Evolutionary conservation across 2,113 vertebrate species (phyloP).

Genomic region (Dolichotis patagonum): DNA sequence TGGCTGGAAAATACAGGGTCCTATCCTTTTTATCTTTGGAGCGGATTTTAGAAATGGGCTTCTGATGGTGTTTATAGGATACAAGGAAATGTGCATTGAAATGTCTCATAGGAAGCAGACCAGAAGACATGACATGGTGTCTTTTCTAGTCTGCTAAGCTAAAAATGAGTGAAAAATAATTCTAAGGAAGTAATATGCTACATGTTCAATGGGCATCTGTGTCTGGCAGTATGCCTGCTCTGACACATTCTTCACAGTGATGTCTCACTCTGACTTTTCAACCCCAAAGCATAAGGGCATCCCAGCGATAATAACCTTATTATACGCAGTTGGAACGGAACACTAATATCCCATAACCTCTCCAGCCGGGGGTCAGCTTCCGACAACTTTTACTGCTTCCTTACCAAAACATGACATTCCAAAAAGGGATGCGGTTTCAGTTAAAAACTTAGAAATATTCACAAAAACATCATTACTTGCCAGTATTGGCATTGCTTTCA

Average conservation of each 20-base stretch:
- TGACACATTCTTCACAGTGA: neutral
- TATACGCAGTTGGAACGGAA: neutral
- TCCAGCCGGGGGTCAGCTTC: neutral
- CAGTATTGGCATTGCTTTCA: conserved; percentile 45
- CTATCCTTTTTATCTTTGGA: neutral
- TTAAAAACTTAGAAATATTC: conserved; percentile 72
- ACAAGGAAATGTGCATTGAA: neutral
- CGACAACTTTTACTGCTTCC: conserved; percentile 22
- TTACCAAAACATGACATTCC: conserved; percentile 51
- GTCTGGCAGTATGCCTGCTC: neutral
- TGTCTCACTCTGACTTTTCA: neutral
- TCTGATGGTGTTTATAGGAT: neutral
- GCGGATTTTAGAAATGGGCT: neutral
- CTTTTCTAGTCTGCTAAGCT: conserved; percentile 22
- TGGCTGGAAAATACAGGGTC: conserved; percentile 13
- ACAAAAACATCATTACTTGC: conserved; percentile 71
- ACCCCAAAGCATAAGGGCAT: neutral
- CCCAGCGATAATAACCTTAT: neutral
- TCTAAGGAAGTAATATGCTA: neutral
- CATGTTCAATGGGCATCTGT: neutral
- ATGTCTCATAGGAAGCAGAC: neutral
- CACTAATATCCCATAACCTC: neutral
- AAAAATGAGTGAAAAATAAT: conserved; percentile 35
- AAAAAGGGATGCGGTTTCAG: conserved; percentile 63
- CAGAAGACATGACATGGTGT: neutral